Conservation (phyloP, 1,140 invertebrate species). For the Yoshiicerus persimilis region DNA sequence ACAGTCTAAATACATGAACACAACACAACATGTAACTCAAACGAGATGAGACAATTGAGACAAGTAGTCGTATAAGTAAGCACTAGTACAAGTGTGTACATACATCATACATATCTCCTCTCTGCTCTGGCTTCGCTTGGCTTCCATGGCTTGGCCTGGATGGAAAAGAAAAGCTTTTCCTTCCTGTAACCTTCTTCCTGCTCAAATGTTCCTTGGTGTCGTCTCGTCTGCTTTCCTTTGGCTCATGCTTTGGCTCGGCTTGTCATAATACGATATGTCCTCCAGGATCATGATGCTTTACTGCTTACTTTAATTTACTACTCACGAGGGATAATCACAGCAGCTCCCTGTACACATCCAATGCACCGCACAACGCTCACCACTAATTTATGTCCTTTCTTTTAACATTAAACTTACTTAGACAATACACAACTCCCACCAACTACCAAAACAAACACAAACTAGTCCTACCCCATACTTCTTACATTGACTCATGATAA, state of each 20-base stretch:
- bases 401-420: neutral
- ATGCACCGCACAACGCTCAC: neutral
- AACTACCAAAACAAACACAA: neutral
- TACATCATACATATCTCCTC: neutral
- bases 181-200: neutral
- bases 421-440: neutral
- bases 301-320: constrained; percentile 23
- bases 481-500: neutral
- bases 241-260: neutral
- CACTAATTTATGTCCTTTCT: neutral
- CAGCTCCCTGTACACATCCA: neutral
- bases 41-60: neutral
- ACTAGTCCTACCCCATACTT: too few species aligned
- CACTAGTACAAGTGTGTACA: neutral
- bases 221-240: neutral
- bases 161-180: neutral
- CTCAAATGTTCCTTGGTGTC: too few species aligned
- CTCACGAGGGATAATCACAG: constrained; percentile 24
- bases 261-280: constrained; percentile 24
- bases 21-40: neutral
- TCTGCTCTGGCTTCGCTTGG: too few species aligned
- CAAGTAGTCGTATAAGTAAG: neutral
- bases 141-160: too few species aligned
- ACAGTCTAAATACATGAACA: neutral
- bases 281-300: constrained; percentile 11